Percentiles rank a stretch among this genome's conserved stretches.
Evolutionary conservation across 2,797 vertebrate species (phyloP).

Genomic region (Anabacerthia variegaticeps): DNA sequence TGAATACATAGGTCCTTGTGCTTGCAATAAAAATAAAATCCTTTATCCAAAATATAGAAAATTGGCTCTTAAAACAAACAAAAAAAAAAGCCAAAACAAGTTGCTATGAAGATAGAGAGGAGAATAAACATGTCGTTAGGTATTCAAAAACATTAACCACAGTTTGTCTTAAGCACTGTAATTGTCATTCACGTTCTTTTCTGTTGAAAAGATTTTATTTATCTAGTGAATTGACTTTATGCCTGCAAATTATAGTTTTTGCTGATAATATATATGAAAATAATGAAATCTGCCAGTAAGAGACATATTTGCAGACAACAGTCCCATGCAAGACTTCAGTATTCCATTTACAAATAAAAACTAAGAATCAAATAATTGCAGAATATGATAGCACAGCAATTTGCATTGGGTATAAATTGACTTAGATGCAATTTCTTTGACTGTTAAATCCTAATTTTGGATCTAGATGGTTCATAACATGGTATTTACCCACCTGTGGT

Average conservation of each 20-base stretch:
- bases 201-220: neutral
- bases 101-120: neutral
- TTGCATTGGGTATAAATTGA: neutral
- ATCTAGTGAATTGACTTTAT: neutral
- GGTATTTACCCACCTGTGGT: neutral
- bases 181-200: neutral
- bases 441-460: neutral
- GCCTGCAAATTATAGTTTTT: neutral
- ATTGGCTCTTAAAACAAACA: neutral
- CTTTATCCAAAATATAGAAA: neutral
- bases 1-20: neutral
- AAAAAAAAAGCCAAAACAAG: neutral
- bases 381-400: neutral
- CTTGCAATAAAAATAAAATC: neutral
- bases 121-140: neutral
- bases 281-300: neutral
- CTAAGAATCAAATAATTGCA: neutral
- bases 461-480: neutral
- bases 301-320: neutral
- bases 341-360: neutral
- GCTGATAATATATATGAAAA: neutral
- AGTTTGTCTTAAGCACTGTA: neutral
- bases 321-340: neutral
- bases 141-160: neutral
- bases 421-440: neutral